Base-by-base conservation (phyloP, 1,140 invertebrate species). In the Drosophila takahashii region DNA sequence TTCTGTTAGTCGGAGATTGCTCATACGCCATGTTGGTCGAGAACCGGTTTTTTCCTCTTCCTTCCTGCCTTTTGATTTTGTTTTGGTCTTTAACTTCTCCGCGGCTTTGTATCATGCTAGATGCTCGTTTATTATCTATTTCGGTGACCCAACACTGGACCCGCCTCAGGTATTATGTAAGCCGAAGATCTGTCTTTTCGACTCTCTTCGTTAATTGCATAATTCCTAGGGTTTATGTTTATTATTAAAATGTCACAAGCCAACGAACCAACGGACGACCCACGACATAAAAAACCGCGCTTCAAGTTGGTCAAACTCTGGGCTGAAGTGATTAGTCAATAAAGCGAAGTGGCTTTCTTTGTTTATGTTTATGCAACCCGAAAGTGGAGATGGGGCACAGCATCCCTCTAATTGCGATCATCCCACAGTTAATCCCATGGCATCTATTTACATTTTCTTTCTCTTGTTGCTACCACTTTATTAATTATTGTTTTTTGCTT, bases 171-270 rank as follows among this genome's bases (percentile, higher is more conserved):
- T 22, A 36, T 84, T 84, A 84, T 71, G 72, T 77, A 84, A 85
- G 60, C 71, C 70, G 47, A 34, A 76, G 66, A 66, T 83, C 77
- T 50, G 76, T 65, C 34, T 65, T 62, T 48, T 13, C 41, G 44
- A 37, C 69, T 74, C 36, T 65, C 53, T 70, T 53, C 67, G 50
- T 48, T 80, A 86, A 85, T 85, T 85, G 84, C 73, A 85, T 85
- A 86, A 85, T 62, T 84, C 71, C 37, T 29, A 57, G 47, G 67
- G 67, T 72, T 66, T 69, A 65, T 81, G 67, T 72, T 66, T 69
- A 65, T 81, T 62, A 86, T 85, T 74, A 73, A 85, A 86, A 85
- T 85, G 81, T 85, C 81, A 85, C 81, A 85, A 85, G 81, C 81
- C 81, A 85, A 80, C 70, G 59, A 50, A 65, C 69, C 27, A 47